Conservation (phyloP, 2,113 vertebrate species). For the Gavialis gangeticus region DNA sequence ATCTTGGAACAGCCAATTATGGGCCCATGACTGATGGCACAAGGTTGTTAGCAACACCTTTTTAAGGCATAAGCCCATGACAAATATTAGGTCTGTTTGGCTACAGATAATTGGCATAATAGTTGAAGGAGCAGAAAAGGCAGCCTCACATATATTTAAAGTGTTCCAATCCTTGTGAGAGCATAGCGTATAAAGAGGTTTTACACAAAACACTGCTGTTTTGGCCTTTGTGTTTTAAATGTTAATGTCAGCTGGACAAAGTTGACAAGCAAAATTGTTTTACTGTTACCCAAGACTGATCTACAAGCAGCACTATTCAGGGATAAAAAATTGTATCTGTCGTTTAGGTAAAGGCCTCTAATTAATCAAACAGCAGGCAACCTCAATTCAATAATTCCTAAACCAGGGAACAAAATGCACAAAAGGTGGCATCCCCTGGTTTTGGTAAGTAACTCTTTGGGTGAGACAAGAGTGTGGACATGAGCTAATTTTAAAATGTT, state of each 20-base stretch:
- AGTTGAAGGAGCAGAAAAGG: conserved; percentile 2
- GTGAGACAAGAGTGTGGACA: conserved; percentile 48
- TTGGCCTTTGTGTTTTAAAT: conserved; percentile 42
- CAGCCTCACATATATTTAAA: background rate
- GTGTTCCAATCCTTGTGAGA: background rate
- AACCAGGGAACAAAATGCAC: conserved; percentile 39
- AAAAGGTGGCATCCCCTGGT: conserved; percentile 28
- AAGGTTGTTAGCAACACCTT: background rate
- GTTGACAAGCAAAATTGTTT: background rate
- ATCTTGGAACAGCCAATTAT: background rate
- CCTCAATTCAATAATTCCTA: conserved; percentile 47
- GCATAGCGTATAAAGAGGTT: background rate
- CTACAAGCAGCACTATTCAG: conserved; percentile 46
- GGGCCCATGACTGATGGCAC: background rate
- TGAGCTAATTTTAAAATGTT: conserved; percentile 59
- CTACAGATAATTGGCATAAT: background rate
- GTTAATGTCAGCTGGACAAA: background rate
- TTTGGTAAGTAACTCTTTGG: conserved; percentile 66
- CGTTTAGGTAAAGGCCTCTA: conserved; percentile 46
- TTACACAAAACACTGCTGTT: conserved; percentile 29
- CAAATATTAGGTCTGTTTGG: background rate
- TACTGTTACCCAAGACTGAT: conserved; percentile 9
- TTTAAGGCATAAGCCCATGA: background rate
- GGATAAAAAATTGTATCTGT: background rate
- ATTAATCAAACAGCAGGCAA: conserved; percentile 33